phyloP scores from a whole-genome alignment of 2,888 invertebrate species.

The Synergus itoensis region DNA sequence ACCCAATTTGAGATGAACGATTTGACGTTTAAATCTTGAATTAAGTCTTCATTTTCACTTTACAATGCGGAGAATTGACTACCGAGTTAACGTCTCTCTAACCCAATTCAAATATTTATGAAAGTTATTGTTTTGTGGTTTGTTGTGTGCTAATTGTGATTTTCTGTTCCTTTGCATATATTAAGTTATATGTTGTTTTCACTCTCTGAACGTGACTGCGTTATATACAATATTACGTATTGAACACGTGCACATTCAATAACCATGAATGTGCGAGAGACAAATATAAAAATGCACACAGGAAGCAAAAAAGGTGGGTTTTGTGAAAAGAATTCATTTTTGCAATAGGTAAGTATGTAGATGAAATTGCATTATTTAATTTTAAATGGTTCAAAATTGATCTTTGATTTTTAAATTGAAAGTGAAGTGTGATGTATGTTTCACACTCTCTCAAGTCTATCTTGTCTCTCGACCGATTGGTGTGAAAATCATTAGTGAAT shows the following conservation, averaged over 20 bases:
- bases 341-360: too few relatives aligned
- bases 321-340: constrained; percentile 4
- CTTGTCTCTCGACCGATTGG: not conserved
- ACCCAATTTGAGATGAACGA: not conserved
- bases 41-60: too few relatives aligned
- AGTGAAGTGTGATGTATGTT: not conserved
- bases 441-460: not conserved
- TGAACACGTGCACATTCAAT: constrained; percentile 28
- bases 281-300: not conserved
- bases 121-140: not conserved
- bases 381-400: too few relatives aligned
- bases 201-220: not conserved
- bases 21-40: not conserved
- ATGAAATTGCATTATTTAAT: too few relatives aligned
- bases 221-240: constrained; percentile 30
- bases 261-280: constrained; percentile 9
- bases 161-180: not conserved
- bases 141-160: not conserved
- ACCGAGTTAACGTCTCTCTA: too few relatives aligned
- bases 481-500: constrained; percentile 22
- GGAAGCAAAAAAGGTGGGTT: constrained; percentile 4
- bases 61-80: too few relatives aligned
- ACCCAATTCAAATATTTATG: too few relatives aligned
- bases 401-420: not conserved
- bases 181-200: not conserved